Evolutionary conservation across 2,888 invertebrate genomes (phyloP).

Genomic region (Seira ritae): DNA sequence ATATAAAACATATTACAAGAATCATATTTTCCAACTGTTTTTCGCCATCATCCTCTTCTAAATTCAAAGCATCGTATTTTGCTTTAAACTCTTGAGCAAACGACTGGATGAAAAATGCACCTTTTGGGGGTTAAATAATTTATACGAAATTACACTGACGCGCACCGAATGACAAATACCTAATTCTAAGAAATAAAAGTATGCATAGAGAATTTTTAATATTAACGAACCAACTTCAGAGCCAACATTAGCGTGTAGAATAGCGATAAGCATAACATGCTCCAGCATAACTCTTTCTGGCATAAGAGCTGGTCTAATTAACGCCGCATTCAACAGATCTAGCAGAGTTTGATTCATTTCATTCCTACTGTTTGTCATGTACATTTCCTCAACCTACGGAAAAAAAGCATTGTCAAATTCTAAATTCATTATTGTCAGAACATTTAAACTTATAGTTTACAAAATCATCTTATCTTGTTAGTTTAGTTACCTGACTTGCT

Average conservation of each 20-base stretch:
- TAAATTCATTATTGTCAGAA: slow-evolving; percentile 26
- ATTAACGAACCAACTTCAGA: slow-evolving; percentile 89
- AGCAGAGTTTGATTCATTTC: slow-evolving; percentile 87
- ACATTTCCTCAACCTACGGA: slow-evolving; percentile 86
- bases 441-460: slow-evolving; percentile 15
- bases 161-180: no score
- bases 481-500: slow-evolving; percentile 78
- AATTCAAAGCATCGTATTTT: slow-evolving; percentile 64
- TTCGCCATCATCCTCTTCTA: slow-evolving; percentile 79
- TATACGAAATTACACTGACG: no score
- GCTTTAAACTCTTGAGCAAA: slow-evolving; percentile 77
- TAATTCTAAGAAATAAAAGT: no score
- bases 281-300: slow-evolving; percentile 89
- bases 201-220: no score
- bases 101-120: slow-evolving; percentile 89
- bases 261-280: slow-evolving; percentile 87
- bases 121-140: no score
- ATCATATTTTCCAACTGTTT: slow-evolving; percentile 90
- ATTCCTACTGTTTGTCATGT: slow-evolving; percentile 86
- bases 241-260: slow-evolving; percentile 93
- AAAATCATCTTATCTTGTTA: slow-evolving; percentile 26
- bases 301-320: slow-evolving; percentile 80
- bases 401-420: slow-evolving; percentile 35
- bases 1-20: slow-evolving; percentile 86
- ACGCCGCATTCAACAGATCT: slow-evolving; percentile 83